These are phyloP conservation scores for Phengaris alcon DNA, from an alignment of 2,888 invertebrate genomes.

Conservation along the genomic window DNA sequence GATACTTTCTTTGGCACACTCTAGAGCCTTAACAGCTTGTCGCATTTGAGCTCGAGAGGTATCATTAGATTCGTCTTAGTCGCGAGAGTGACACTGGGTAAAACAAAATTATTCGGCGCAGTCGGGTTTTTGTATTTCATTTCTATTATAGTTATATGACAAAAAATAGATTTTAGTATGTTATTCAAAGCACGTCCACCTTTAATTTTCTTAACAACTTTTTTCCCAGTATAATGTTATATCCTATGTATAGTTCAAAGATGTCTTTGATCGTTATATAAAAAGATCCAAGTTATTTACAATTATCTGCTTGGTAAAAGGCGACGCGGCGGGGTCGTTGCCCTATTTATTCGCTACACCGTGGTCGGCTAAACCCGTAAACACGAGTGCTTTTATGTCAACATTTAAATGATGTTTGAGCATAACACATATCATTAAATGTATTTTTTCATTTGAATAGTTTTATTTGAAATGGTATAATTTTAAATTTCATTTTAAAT, in stretches of 20 bases:
- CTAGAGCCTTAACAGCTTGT: no score
- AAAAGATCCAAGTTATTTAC: constrained; percentile 19
- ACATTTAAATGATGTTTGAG: background rate
- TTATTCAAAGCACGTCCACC: background rate
- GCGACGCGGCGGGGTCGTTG: background rate
- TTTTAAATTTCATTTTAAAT: no score
- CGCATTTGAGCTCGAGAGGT: no score
- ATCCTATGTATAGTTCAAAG: constrained; percentile 10
- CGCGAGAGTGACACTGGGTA: no score
- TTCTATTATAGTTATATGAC: no score
- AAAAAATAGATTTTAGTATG: no score
- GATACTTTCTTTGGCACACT: no score
- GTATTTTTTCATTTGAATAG: background rate
- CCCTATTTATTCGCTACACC: background rate
- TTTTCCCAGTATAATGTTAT: background rate
- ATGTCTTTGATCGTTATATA: constrained; percentile 2
- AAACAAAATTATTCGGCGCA: no score
- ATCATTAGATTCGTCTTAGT: no score
- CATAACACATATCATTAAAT: background rate
- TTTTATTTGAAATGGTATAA: background rate
- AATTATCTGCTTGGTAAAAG: constrained; percentile 16
- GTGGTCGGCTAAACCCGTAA: background rate
- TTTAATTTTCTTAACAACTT: background rate
- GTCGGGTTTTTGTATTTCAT: no score
- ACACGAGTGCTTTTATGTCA: background rate